Percentiles rank a stretch among this genome's conserved stretches.
Evolutionary conservation across 2,113 vertebrate genomes (phyloP).

Genomic region (Chelonoidis abingdonii): DNA sequence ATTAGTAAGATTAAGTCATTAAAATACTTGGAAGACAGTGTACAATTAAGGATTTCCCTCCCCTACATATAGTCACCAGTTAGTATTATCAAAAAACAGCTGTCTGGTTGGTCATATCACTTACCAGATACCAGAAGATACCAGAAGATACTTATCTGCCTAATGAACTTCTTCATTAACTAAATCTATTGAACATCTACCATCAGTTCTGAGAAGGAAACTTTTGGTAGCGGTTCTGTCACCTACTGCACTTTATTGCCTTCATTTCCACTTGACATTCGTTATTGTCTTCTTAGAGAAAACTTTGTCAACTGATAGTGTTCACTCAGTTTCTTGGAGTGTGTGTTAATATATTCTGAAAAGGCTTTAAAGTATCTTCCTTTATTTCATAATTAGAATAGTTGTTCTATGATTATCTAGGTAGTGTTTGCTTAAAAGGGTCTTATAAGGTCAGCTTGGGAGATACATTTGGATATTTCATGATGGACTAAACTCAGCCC

Average conservation of each 20-base stretch:
- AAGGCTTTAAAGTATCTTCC: not conserved
- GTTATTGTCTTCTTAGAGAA: not conserved
- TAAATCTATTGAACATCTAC: not conserved
- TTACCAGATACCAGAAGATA: no score
- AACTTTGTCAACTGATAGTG: not conserved
- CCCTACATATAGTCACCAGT: not conserved
- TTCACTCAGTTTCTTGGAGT: not conserved
- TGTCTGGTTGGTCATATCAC: not conserved
- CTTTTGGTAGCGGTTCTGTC: not conserved
- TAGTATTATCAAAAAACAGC: not conserved
- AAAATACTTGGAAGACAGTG: not conserved
- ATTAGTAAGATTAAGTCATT: not conserved
- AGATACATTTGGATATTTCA: constrained; percentile 27
- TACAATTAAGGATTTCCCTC: not conserved
- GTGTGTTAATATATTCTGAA: not conserved
- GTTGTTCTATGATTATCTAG: constrained; percentile 33
- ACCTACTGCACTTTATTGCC: no score
- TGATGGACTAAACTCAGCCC: not conserved
- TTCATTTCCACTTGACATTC: not conserved
- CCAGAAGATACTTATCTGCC: not conserved
- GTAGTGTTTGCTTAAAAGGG: constrained; percentile 29
- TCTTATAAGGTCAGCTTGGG: constrained; percentile 28
- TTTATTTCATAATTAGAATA: constrained; percentile 49
- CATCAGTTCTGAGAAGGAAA: fast-evolving
- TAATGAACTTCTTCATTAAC: not conserved